Evolutionary conservation across 2,113 vertebrate genomes (phyloP), one percentile per base, ranked within the genome.

Genomic region (Collichthys lucidus): DNA sequence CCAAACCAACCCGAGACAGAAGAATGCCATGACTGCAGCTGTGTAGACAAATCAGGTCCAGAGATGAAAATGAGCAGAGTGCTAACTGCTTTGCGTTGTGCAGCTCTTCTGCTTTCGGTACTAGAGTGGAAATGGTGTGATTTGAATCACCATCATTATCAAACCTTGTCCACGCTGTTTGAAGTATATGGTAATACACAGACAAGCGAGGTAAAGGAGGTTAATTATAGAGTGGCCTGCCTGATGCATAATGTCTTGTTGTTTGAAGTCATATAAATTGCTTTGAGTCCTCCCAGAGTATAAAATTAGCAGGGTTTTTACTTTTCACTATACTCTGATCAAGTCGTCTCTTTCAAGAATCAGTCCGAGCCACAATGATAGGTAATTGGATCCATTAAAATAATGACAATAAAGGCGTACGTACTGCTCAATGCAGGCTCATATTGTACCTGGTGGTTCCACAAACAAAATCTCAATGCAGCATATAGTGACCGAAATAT

Each of bases 11-110:
- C 93, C 95, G 22, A 92, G 94, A 85, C 97, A 96, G 92, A 98
- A 97, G 95, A 97, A 94, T 80, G 84, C 95, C 82, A 95, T 96
- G 96, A 97, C 97, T 16, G 97, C 97, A 78, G 97, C 97, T 11
- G 96, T 98, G 90, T 97, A 97, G 84, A 69, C 20, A 0, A 67
- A 70, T 22, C 62, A 77, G 59, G 20, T 82, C 57, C 64, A 31
- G 57, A 66, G n/a, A 69, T 20, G n/a, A 70, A 66, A 79, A 46
- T 24, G 63, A 76, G 74, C 76, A 73, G 8, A 55, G 20, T 11
- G 22, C 66, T 19, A 19, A 35, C 64, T 24, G 44, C 50, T 78
- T 47, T 31, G 3, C 22, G 12, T 74, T 20, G 59, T n/a, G 63
- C 56, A 57, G 71, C 63, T 83, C 22, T 42, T 35, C 63, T 80